phyloP scores from a whole-genome alignment of 2,797 vertebrate genomes.

The Esox masquinongy region DNA sequence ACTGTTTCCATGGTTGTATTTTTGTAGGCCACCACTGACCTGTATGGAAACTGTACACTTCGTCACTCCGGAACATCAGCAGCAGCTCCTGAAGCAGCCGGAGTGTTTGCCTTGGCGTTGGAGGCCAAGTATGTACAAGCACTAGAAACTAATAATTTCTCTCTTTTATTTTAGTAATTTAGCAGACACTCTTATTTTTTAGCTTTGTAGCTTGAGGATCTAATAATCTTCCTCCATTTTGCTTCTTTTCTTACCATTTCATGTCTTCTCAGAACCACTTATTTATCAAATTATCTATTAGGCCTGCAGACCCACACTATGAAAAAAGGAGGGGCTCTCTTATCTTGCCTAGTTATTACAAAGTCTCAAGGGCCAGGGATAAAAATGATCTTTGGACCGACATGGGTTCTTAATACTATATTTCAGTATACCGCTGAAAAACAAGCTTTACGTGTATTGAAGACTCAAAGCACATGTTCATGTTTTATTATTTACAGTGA shows the following conservation, averaged over 20 bases:
- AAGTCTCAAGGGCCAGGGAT: conserved; percentile 36
- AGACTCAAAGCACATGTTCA: conserved; percentile 10
- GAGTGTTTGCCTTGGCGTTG: conserved; percentile 94
- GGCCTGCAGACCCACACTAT: conserved; percentile 9
- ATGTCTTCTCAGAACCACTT: conserved; percentile 25
- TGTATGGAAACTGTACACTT: conserved; percentile 98
- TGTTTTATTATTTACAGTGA: conserved; percentile 34
- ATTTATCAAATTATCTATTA: conserved; percentile 35
- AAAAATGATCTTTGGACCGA: conserved; percentile 38
- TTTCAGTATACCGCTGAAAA: conserved; percentile 28
- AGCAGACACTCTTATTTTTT: conserved; percentile 6
- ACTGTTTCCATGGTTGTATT: conserved; percentile 34
- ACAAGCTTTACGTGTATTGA: conserved; percentile 17
- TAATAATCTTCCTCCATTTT: not conserved
- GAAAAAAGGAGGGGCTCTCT: conserved; percentile 19
- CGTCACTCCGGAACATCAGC: conserved; percentile 98
- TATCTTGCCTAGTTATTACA: conserved; percentile 31
- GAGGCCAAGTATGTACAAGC: conserved; percentile 92
- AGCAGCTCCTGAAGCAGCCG: conserved; percentile 95
- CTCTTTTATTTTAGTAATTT: not conserved
- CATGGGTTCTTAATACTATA: conserved; percentile 39
- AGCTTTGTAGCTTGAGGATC: not conserved
- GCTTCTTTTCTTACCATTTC: conserved; percentile 16
- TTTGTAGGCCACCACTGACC: conserved; percentile 95
- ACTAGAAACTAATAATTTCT: not conserved